Base-by-base conservation (phyloP, 2,888 invertebrate genomes). In the Geophilus truncorum region DNA sequence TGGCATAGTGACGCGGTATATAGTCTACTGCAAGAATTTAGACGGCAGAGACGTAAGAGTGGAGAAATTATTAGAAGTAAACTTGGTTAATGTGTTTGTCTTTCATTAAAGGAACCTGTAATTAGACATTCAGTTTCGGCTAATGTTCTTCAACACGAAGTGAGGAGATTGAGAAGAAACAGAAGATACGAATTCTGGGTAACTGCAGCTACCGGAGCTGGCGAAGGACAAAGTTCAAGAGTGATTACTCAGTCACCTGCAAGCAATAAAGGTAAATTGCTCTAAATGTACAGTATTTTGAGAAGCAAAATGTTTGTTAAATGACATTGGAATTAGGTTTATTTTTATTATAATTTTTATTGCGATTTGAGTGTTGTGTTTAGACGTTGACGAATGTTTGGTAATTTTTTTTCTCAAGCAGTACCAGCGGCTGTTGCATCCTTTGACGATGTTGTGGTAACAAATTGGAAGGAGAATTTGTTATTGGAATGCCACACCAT, bases 1-100 rank as follows among this genome's bases (percentile, higher is more conserved):
- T 83, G 88, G 88, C 23, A 82, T 86, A 76, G 82, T 87, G 23
- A 86, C 84, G 5, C 85, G 85, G 81, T 88, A 87, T 82, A 85
- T 85, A 25, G 83, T 88, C 34, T 87, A 86, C 83, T 82, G 83
- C 62, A 80, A 82, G 25, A 83, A 84, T 79, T 81, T 80, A 21
- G 82, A 84, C 45, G 79, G 32, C 32, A 32, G 75, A 51, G 75
- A 80, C 36, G 80, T 80, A 80, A 80, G 80, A 34, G 70, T 70
- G 10, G 28, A 28, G n/a, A 70, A 28, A 70, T 70, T 70, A 70
- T 12, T 28, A 70, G 28, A 51, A 7, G 51, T 51, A 51, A 51
- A 21, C 51, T 18, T 45, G 45, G 25, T 70, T 25, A 23, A 70
- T 70, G 28, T 28, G 4, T 70, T 0, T 70, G 25, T 28, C 12